Percentiles rank a stretch among this genome's conserved stretches.
These are phyloP conservation scores for Cactoblastis cactorum DNA, from an alignment of 2,888 invertebrate species.

Conservation along the genomic window DNA sequence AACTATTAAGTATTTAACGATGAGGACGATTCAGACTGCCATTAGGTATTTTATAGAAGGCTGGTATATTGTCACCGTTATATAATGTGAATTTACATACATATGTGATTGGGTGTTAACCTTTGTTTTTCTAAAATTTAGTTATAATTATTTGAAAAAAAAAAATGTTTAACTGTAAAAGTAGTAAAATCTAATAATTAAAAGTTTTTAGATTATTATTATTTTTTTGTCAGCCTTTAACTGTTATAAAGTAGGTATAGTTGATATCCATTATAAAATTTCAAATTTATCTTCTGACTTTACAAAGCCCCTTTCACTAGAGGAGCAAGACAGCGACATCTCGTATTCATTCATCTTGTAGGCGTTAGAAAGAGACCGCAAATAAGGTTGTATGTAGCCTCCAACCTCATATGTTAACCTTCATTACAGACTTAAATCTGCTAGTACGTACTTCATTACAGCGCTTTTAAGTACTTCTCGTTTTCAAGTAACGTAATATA, in stretches of 20 bases:
- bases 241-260: neutral
- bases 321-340: constrained; percentile 27
- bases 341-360: constrained; percentile 30
- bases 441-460: neutral
- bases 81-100: too few species aligned
- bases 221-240: too few species aligned
- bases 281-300: constrained; percentile 25
- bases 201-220: too few species aligned
- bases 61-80: neutral
- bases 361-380: constrained; percentile 25
- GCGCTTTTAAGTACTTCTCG: too few species aligned
- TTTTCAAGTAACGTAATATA: too few species aligned
- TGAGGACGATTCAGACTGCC: neutral
- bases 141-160: too few species aligned
- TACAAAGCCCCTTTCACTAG: constrained; percentile 49
- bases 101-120: too few species aligned
- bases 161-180: too few species aligned
- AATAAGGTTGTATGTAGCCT: constrained; percentile 19
- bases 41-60: neutral
- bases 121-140: too few species aligned
- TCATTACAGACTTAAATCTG: neutral
- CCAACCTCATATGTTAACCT: constrained; percentile 12
- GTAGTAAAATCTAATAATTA: too few species aligned
- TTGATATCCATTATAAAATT: neutral
- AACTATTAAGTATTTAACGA: constrained; percentile 21